A percentile compares a stretch with the other conserved stretches of the same genome.
These are phyloP conservation scores for Clytia hemisphaerica DNA, from an alignment of 30 jellyfish, hydroid and myxozoan genomes.

Conservation along the genomic window DNA sequence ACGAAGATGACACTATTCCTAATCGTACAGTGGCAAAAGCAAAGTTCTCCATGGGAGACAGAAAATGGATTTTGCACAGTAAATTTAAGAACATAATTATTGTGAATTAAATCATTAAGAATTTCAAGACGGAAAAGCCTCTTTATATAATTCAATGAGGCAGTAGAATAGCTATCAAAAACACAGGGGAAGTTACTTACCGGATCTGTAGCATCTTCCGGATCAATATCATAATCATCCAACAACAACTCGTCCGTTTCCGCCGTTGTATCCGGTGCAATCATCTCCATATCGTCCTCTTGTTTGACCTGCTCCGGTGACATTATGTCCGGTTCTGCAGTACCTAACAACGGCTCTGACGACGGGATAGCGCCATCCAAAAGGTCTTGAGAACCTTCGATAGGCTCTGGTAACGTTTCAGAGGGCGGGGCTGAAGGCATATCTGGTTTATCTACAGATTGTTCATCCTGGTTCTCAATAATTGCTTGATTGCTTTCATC, in stretches of 20 bases:
- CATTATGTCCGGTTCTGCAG: constrained; percentile 20
- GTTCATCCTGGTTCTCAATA: background rate
- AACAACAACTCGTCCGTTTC: constrained; percentile 27
- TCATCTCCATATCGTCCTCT: constrained; percentile 16
- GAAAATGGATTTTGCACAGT: too few species aligned
- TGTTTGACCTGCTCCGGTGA: constrained; percentile 38
- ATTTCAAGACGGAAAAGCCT: too few species aligned
- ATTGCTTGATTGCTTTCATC: constrained; percentile 3
- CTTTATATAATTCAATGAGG: too few species aligned
- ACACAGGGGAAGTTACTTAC: too few species aligned
- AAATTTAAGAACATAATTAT: too few species aligned
- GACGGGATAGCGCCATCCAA: too few species aligned
- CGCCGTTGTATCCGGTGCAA: constrained; percentile 36
- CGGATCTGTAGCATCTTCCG: constrained; percentile 30
- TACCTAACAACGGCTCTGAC: constrained; percentile 22
- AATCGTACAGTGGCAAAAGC: too few species aligned
- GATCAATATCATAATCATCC: constrained; percentile 22
- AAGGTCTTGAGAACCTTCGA: constrained; percentile 5
- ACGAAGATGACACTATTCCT: too few species aligned
- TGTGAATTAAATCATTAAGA: too few species aligned
- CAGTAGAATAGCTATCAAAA: too few species aligned
- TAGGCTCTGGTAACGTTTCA: background rate
- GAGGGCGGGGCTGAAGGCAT: background rate
- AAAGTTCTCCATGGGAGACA: too few species aligned
- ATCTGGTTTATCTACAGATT: constrained; percentile 26